phyloP scores from a whole-genome alignment of 1,140 invertebrate species.

The Dendroctonus ponderosae region DNA sequence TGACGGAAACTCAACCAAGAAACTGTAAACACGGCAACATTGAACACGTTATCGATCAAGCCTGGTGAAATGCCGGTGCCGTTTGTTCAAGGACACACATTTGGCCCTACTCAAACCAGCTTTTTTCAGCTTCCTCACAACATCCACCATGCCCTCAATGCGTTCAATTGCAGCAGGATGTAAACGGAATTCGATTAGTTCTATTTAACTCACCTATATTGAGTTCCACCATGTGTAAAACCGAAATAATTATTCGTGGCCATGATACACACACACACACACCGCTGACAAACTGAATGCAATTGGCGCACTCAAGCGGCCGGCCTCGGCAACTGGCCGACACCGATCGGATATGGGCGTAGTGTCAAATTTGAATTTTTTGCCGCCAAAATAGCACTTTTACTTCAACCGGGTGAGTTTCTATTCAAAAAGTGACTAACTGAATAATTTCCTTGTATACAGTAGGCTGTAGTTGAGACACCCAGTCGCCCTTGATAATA shows the following conservation, averaged over 20 bases:
- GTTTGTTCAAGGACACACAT: conserved; percentile 24
- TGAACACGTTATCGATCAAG: conserved; percentile 12
- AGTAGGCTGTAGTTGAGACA: too few species aligned
- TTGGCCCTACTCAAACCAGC: neutral
- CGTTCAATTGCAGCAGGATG: neutral
- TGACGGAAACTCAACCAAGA: neutral
- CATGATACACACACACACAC: conserved; percentile 57
- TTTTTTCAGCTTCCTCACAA: neutral
- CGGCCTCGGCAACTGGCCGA: too few species aligned
- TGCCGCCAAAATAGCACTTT: too few species aligned
- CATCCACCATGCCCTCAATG: neutral
- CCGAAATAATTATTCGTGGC: conserved; percentile 91
- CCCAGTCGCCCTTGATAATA: too few species aligned
- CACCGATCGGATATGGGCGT: too few species aligned
- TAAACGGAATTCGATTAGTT: neutral
- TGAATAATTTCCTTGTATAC: too few species aligned
- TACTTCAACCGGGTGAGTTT: too few species aligned
- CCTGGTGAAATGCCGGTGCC: conserved; percentile 23
- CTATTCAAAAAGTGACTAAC: too few species aligned
- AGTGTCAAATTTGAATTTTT: too few species aligned
- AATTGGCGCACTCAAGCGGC: conserved; percentile 3
- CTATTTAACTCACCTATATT: conserved; percentile 71
- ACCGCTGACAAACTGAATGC: conserved; percentile 3
- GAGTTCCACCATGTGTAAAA: conserved; percentile 85
- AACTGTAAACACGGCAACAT: conserved; percentile 14